These are phyloP conservation scores for Propithecus perrieri DNA, from an alignment of 2,797 vertebrate species.

Conservation along the genomic window DNA sequence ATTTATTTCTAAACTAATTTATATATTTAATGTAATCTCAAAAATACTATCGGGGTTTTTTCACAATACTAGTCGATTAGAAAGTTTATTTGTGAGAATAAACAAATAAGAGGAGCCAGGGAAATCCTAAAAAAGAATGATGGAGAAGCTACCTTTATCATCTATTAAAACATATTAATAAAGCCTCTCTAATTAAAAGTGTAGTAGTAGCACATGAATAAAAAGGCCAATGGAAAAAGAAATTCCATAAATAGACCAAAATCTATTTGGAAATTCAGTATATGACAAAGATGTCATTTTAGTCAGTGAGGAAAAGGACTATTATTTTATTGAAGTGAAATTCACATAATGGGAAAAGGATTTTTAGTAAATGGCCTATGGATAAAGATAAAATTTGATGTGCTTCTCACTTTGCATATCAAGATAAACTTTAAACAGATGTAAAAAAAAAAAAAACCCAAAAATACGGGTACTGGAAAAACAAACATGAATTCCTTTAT, in stretches of 20 bases:
- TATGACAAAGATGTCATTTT: conserved; percentile 2
- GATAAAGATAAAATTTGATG: conserved; percentile 35
- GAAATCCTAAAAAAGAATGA: conserved; percentile 15
- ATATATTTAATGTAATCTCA: conserved; percentile 24
- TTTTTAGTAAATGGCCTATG: background rate
- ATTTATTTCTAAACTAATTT: conserved; percentile 23
- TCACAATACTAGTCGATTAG: background rate
- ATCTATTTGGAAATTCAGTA: conserved; percentile 11
- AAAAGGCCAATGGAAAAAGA: background rate
- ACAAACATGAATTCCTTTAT: background rate
- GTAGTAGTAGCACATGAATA: background rate
- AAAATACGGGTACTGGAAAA: background rate
- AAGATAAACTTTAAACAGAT: conserved; percentile 35
- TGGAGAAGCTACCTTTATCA: background rate
- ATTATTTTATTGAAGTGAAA: conserved; percentile 10
- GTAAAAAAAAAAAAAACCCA: background rate
- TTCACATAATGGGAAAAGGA: background rate
- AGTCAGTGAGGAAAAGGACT: background rate
- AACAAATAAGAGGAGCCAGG: background rate
- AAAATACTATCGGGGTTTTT: background rate
- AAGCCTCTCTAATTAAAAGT: background rate
- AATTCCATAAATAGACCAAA: background rate
- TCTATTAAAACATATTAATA: conserved; percentile 35
- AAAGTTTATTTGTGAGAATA: conserved; percentile 40
- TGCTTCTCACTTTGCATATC: conserved; percentile 18